Percentiles rank a stretch among this genome's conserved stretches.
Conservation (phyloP, 2,113 vertebrate genomes). For the Epinephelus cyanopodus region DNA sequence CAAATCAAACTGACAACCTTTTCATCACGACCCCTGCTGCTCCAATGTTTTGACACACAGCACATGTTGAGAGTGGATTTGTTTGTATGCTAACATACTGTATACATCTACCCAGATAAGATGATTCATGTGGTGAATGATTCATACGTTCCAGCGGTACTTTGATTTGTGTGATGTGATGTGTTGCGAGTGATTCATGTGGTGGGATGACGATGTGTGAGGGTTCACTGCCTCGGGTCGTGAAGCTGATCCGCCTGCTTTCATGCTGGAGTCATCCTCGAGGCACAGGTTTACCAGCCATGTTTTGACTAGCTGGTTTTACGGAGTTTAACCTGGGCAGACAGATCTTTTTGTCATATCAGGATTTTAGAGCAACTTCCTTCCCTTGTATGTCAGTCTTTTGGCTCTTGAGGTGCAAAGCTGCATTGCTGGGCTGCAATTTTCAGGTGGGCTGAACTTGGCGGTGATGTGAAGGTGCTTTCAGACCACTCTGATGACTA, state of each 20-base stretch:
- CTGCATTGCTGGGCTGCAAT: slow-evolving; percentile 25
- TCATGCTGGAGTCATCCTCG: slow-evolving; percentile 27
- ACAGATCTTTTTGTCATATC: slow-evolving; percentile 18
- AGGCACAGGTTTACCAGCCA: slow-evolving; percentile 14
- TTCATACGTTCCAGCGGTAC: slow-evolving; percentile 38
- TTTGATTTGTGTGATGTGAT: slow-evolving; percentile 32
- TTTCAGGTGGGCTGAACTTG: slow-evolving; percentile 36
- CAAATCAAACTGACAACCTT: slow-evolving; percentile 32
- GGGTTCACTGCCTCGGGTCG: slow-evolving; percentile 35
- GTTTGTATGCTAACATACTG: slow-evolving; percentile 54
- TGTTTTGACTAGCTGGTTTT: slow-evolving; percentile 43
- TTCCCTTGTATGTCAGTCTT: slow-evolving; percentile 1
- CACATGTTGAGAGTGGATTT: slow-evolving; percentile 37
- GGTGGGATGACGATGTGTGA: slow-evolving; percentile 27
- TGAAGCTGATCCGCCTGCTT: slow-evolving; percentile 33
- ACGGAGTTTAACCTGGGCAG: slow-evolving; percentile 19
- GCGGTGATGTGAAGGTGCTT: neutral
- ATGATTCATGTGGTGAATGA: slow-evolving; percentile 48
- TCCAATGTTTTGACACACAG: slow-evolving; percentile 25
- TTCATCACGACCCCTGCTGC: slow-evolving; percentile 12
- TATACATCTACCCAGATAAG: slow-evolving; percentile 29
- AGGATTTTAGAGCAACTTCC: slow-evolving; percentile 7
- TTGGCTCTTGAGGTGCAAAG: slow-evolving; percentile 10
- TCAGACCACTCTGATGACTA: slow-evolving; percentile 47
- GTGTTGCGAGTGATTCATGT: slow-evolving; percentile 61